Evolutionary conservation across 1,140 invertebrate species (phyloP), one percentile per base, ranked within the genome.

Genomic region (Rhopalosiphum padi): DNA sequence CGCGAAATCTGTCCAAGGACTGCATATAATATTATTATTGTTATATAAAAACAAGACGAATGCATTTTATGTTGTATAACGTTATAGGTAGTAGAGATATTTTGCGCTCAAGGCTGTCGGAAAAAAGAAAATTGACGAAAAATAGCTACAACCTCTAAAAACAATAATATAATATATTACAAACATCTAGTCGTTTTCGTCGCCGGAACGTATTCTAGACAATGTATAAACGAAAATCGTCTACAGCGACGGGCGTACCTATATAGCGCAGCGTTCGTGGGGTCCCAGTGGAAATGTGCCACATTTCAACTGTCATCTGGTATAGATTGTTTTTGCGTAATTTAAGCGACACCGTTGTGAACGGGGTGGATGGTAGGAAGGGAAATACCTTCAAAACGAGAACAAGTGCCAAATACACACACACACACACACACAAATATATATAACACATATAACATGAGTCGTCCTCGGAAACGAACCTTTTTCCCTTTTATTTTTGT

Each of bases 261-360:
- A 77, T 77, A 77, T 18, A 77, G 83, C 41, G 3, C 25, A 46
- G 9, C 30, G 43, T 87, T 46, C 85, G 0, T 15, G 25, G 25
- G 85, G 43, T 87, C 85, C 43, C 85, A n/a, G 30, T 43, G 85
- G 85, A 87, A 87, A 87, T 46, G 85, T 87, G 85, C 85, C 85
- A 46, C 85, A 43, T 87, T 87, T 87, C 85, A 48, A 87, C 85
- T 87, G 85, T 87, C 85, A n/a, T 43, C 85, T 43, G 30, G 43
- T 25, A 77, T 87, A 87, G 41, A 87, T 46, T 48, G 85, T 87
- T 87, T 87, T 87, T 25, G 41, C 85, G 85, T 87, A 87, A 87
- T 87, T 87, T 87, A 87, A 87, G 11, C n/a, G 22, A 41, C n/a
- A 46, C 85, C 85, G 85, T 15, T 2, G 41, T 15, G 43, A 30